Base-by-base conservation (phyloP, 2,113 vertebrate species). In the Xenopus borealis region DNA sequence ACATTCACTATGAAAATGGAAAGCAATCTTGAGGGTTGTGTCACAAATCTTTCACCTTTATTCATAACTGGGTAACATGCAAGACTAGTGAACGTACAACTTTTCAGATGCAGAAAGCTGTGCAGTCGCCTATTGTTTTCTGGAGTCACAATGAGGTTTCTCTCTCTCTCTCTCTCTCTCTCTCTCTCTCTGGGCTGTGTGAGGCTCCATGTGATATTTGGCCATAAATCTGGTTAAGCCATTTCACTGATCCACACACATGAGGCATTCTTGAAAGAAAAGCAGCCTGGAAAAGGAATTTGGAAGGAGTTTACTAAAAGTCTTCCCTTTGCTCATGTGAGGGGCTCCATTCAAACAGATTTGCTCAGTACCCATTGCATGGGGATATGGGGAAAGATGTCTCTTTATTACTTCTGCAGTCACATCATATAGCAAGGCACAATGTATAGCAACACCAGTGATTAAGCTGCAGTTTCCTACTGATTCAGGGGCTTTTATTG, bases 201-300 rank as follows among this genome's bases (percentile, higher is more conserved):
- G 19, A 67, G 33, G 30, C 33, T 66, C 63, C 45, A 33, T 46
- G 33, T 45, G 40, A 67, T 67, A 50, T 18, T 20, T 23, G 65
- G 65, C 46, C 65, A 23, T 67, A 67, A 67, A 67, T 23, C 19
- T 23, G 45, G 18, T 50, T 47, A 50, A 65, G 63, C 10, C 23
- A 50, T 67, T 67, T 52, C 46, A 20, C 45, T 50, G 65, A 47
- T 23, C 46, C 18, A 17, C 45, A 67, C 45, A 67, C 45, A 66
- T 16, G 45, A 67, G 63, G 40, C 19, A 66, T 66, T 66, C 63
- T 45, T 45, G 11, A 66, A 67, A 67, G 45, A 45, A 45, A 30
- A 12, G 63, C 17, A 23, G 63, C 17, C 63, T 66, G 12, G 2
- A 46, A 55, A 19, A 45, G 63, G 17, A 45, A 46, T 66, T 66